Percentiles rank a stretch among this genome's conserved stretches.
Evolutionary conservation across 2,113 vertebrate species (phyloP).

Genomic region (Tragelaphus imberbis): DNA sequence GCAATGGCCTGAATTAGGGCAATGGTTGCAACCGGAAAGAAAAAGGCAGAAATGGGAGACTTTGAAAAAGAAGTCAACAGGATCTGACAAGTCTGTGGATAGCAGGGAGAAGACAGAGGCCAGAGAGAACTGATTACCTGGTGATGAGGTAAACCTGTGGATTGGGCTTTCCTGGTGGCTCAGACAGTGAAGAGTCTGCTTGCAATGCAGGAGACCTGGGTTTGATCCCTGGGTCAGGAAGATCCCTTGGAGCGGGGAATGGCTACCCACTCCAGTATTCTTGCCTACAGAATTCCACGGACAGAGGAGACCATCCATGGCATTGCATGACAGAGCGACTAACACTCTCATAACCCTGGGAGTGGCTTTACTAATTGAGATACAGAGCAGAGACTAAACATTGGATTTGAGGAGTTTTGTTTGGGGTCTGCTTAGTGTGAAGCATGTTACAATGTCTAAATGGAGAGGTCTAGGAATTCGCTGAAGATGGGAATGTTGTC

Average conservation of each 20-base stretch:
- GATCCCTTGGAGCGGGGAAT: not conserved
- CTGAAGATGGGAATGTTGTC: not conserved
- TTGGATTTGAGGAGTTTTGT: not conserved
- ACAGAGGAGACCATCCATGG: not conserved
- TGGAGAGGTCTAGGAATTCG: not conserved
- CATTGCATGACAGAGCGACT: not conserved
- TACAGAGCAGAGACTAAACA: not conserved
- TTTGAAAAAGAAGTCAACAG: not conserved
- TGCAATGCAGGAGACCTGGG: not conserved
- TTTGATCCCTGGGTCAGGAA: not conserved
- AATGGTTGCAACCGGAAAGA: not conserved
- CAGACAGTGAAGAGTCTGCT: not conserved
- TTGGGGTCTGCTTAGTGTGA: not conserved
- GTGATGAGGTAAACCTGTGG: not conserved
- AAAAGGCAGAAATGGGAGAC: not conserved
- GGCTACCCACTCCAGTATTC: not conserved
- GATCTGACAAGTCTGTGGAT: not conserved
- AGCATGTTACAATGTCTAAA: not conserved
- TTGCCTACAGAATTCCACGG: not conserved
- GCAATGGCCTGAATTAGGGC: not conserved
- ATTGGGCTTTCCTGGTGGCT: not conserved
- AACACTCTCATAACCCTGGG: not conserved
- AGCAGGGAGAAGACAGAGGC: not conserved
- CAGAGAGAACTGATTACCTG: not conserved
- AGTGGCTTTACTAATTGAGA: not conserved